Percentiles rank a stretch among this genome's conserved stretches.
Conservation (phyloP, 1,140 invertebrate species). For the Limonius californicus region DNA sequence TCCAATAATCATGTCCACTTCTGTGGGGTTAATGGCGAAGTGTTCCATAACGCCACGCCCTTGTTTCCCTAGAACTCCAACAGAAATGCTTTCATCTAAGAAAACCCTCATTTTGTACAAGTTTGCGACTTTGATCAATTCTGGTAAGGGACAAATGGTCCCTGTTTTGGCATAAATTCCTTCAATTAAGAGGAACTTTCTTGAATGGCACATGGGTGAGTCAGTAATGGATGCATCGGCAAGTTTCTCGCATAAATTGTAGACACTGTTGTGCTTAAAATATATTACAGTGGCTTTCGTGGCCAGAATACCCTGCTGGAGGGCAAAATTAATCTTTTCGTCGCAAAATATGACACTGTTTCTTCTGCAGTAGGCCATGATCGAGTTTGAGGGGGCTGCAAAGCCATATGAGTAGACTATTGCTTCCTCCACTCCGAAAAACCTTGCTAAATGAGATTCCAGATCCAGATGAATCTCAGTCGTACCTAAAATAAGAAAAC, state of each 20-base stretch:
- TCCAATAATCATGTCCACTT: conserved; percentile 41
- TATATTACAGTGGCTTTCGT: conserved; percentile 80
- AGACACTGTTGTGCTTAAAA: conserved; percentile 92
- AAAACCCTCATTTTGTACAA: conserved; percentile 40
- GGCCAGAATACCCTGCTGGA: conserved; percentile 92
- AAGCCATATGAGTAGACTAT: conserved; percentile 98
- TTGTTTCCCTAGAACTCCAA: conserved; percentile 37
- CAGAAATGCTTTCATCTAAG: conserved; percentile 40
- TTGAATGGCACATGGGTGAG: conserved; percentile 10
- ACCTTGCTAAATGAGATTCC: conserved; percentile 85
- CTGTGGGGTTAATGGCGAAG: conserved; percentile 31
- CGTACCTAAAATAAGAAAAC: conserved; percentile 45
- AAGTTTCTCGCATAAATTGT: conserved; percentile 77
- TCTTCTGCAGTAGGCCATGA: conserved; percentile 93
- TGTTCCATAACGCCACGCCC: conserved; percentile 40
- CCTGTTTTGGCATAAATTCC: conserved; percentile 41
- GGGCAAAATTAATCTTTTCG: conserved; percentile 88
- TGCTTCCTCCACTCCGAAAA: conserved; percentile 89
- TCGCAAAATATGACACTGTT: conserved; percentile 85
- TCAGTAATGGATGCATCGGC: conserved; percentile 20
- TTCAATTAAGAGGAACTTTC: conserved; percentile 41
- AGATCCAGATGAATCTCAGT: conserved; percentile 89
- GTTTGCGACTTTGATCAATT: conserved; percentile 34
- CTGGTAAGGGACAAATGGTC: conserved; percentile 34
- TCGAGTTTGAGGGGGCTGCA: conserved; percentile 92